A percentile compares a stretch with the other conserved stretches of the same genome.
phyloP scores from a whole-genome alignment of 1,140 invertebrate species.

The Microplitis mediator region DNA sequence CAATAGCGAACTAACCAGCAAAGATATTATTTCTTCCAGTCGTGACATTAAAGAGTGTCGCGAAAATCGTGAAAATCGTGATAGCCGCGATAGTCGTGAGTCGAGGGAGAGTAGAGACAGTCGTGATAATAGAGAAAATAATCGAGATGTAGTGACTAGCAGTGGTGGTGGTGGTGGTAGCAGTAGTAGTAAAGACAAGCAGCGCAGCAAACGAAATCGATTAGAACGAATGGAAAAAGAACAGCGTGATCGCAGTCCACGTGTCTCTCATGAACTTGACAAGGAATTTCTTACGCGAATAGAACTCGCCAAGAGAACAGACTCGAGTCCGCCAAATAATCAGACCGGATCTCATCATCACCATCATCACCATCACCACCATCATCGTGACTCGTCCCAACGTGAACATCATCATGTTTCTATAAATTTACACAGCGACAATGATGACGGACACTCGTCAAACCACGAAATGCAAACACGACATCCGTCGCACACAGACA shows the following conservation, averaged over 20 bases:
- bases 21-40: background rate
- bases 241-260: conserved; percentile 51
- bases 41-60: conserved; percentile 30
- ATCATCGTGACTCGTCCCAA: conserved; percentile 48
- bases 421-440: conserved; percentile 50
- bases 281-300: conserved; percentile 71
- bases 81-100: conserved; percentile 29
- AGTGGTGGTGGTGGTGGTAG: too few species aligned
- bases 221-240: conserved; percentile 34
- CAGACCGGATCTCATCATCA: conserved; percentile 28
- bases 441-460: conserved; percentile 51
- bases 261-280: conserved; percentile 61
- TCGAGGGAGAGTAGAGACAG: conserved; percentile 12
- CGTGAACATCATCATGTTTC: conserved; percentile 45
- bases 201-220: conserved; percentile 33
- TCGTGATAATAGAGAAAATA: conserved; percentile 31
- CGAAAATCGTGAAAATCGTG: conserved; percentile 41
- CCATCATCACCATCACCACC: conserved; percentile 18
- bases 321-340: conserved; percentile 45
- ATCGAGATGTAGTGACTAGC: conserved; percentile 16
- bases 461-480: conserved; percentile 55
- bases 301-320: conserved; percentile 60
- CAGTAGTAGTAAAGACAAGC: conserved; percentile 30
- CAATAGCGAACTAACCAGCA: background rate
- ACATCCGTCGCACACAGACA: conserved; percentile 61